phyloP scores from a whole-genome alignment of 1,140 invertebrate species.

The Brachystomella parvula region DNA sequence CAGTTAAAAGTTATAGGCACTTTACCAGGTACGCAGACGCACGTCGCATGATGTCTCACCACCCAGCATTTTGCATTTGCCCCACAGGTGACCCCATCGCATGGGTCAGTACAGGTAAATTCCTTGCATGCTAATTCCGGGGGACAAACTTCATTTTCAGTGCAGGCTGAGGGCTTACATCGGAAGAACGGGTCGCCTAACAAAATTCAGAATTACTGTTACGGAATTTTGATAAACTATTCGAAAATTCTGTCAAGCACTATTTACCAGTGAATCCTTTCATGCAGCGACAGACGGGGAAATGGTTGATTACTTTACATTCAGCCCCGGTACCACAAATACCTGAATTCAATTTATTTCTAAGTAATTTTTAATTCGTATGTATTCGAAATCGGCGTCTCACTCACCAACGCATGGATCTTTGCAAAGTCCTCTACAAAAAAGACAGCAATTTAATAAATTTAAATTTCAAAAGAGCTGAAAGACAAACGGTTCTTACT shows the following conservation, averaged over 20 bases:
- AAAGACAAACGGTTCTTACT: too few species aligned
- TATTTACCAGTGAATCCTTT: conserved; percentile 54
- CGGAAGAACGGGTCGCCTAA: conserved; percentile 65
- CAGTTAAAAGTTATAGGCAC: background rate
- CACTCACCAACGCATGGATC: conserved; percentile 52
- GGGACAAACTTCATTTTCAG: conserved; percentile 63
- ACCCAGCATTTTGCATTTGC: conserved; percentile 67
- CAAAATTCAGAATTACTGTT: conserved; percentile 1
- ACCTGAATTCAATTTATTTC: conserved; percentile 41
- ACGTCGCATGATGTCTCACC: conserved; percentile 69
- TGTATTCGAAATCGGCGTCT: background rate
- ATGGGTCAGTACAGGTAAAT: conserved; percentile 75
- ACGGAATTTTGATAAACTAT: background rate
- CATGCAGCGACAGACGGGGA: conserved; percentile 68
- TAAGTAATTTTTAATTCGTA: background rate
- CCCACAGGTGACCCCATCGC: conserved; percentile 68
- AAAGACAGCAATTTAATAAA: conserved; percentile 7
- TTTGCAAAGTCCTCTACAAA: conserved; percentile 61
- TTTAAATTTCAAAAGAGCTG: background rate
- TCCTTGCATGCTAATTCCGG: conserved; percentile 71
- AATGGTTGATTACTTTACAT: conserved; percentile 68
- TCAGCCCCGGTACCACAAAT: conserved; percentile 57
- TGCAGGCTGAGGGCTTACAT: conserved; percentile 49
- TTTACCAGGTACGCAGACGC: conserved; percentile 40
- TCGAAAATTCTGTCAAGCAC: too few species aligned